Evolutionary conservation across 2,888 invertebrate species (phyloP), one percentile per base, ranked within the genome.

Genomic region (Erannis defoliaria): DNA sequence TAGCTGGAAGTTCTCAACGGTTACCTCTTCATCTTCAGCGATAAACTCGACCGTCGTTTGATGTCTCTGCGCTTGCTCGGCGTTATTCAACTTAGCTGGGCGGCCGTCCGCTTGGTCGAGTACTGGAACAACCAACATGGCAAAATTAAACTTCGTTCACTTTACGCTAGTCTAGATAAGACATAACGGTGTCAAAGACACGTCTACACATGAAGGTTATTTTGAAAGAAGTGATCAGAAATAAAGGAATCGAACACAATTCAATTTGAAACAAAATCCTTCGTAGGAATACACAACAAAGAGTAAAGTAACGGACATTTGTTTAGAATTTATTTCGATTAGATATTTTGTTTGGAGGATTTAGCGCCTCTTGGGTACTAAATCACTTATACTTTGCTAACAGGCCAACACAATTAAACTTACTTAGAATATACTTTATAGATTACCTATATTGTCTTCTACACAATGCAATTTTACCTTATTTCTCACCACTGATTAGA

Each of bases 1-100:
- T 35, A 4, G 5, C 18, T 18, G 5, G 46, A 2, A 19, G 3
- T 33, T 16, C 12, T 6, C 9, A 19, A 29, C 4, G 38, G 40
- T 72, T 77, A 91, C 92, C 88, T 90, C 90, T 68, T 93, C 91
- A 68, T 92, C 92, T 74, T 90, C 92, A 23, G 87, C 78, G 71
- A 89, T 86, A 68, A 86, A 84, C 66, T 90, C 91, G 60, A 87
- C 82, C 8, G 88, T 81, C n/a, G 89, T 77, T 57, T 84, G 83
- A 62, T 86, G 89, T 67, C 74, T 79, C 65, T 88, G 88, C 37
- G 84, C 66, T 64, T 80, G 84, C 53, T 91, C 92, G n/a, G 78
- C 77, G 40, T 79, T 75, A 72, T 78, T 84, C 56, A 80, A 71
- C 72, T 85, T 89, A 60, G 78, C 77, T 45, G 86, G 81, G 61